Evolutionary conservation across 2,113 vertebrate genomes (phyloP).

Genomic region (Protobothrops flavoviridis): DNA sequence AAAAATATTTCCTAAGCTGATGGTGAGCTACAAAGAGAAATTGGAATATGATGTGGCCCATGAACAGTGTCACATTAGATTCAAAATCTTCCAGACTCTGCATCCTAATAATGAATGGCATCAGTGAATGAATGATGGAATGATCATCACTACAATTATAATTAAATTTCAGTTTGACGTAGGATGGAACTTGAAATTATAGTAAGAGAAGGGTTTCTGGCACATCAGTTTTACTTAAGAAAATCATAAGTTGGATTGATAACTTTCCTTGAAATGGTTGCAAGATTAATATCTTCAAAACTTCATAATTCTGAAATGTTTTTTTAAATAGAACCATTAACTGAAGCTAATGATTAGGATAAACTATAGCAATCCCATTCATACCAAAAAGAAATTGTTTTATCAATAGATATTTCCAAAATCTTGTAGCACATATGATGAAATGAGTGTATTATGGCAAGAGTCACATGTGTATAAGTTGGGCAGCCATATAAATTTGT

Average conservation of each 20-base stretch:
- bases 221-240: neutral
- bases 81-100: neutral
- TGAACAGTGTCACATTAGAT: neutral
- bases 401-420: neutral
- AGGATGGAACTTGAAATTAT: slow-evolving; percentile 22
- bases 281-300: neutral
- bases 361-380: neutral
- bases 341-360: neutral
- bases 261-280: accelerated
- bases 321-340: neutral
- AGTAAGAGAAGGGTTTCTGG: neutral
- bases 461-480: no score
- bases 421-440: no score
- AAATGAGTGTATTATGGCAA: no score
- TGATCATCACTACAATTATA: neutral
- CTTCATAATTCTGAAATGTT: neutral
- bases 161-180: neutral
- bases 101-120: neutral
- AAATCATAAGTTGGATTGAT: neutral
- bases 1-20: neutral
- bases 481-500: no score
- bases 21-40: neutral
- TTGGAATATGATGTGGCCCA: neutral
- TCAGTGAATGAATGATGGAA: neutral
- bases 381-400: neutral